These are phyloP conservation scores for Limanda limanda DNA, from an alignment of 2,113 vertebrate genomes.

Conservation along the genomic window DNA sequence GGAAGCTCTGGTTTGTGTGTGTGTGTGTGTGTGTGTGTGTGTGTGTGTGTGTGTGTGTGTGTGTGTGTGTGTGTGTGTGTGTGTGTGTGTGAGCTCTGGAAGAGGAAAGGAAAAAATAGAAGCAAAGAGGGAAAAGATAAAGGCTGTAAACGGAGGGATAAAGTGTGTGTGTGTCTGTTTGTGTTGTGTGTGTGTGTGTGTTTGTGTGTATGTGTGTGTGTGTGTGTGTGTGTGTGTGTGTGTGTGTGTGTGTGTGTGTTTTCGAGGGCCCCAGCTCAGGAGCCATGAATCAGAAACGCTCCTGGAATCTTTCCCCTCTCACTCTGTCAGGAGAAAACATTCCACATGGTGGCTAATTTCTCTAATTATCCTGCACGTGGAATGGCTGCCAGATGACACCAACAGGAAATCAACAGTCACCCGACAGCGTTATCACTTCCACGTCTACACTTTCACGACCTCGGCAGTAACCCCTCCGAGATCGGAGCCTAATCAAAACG, in stretches of 20 bases:
- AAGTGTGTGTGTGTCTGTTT: conserved; percentile 14
- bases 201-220: conserved; percentile 9
- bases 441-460: conserved; percentile 37
- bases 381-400: conserved; percentile 82
- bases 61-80: background rate
- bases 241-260: conserved; percentile 5
- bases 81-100: conserved; percentile 14
- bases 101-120: conserved; percentile 17
- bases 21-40: too few relatives aligned
- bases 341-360: conserved; percentile 85
- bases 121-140: conserved; percentile 42
- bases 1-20: background rate
- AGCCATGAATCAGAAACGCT: conserved; percentile 65
- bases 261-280: conserved; percentile 28
- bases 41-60: too few relatives aligned
- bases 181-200: conserved; percentile 5
- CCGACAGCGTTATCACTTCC: conserved; percentile 39
- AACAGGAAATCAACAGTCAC: conserved; percentile 78
- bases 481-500: conserved; percentile 3
- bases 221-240: background rate
- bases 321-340: conserved; percentile 80
- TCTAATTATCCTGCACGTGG: conserved; percentile 85
- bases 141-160: conserved; percentile 40
- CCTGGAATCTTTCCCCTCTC: conserved; percentile 78
- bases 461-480: background rate